Evolutionary conservation across 2,797 vertebrate genomes (phyloP), one percentile per base, ranked within the genome.

Genomic region (Lepus townsendii): DNA sequence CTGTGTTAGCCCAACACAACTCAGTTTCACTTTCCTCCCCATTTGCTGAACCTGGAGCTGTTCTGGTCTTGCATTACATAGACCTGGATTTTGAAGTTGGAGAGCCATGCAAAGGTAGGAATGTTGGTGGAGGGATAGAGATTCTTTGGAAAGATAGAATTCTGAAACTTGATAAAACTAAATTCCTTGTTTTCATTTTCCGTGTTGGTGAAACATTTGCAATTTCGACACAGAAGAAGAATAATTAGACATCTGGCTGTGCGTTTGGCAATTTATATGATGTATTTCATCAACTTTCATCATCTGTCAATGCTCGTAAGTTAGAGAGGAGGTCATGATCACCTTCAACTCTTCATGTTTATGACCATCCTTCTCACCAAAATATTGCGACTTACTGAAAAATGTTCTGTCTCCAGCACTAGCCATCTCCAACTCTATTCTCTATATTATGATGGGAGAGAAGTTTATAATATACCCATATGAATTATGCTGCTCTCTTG

Each of bases 351-450:
- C 27, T 82, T 88, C 62, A 57, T 90, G 63, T 84, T 95, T 94
- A 96, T 63, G 71, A 75, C 10, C 17, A 57, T 50, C 14, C 88
- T 87, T 95, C 92, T 86, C 32, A 90, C 14, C 73, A 82, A 90
- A 95, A 75, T 65, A 92, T 20, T 91, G 27, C 22, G 75, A 79
- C n/a, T 91, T 96, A 68, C 73, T 92, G 16, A 84, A 30, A 89
- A 73, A 82, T 71, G 35, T n/a, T 72, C 89, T 85, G 32, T 13
- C n/a, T 87, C 54, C 54, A 72, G 22, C 24, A 89, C 79, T 63
- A 91, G 35, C 68, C 66, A 79, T 72, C 50, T 71, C 65, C 7
- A 27, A 52, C 7, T 62, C 38, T 32, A 0, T 16, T 68, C 14
- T 72, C 79, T 30, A 50, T 20, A 57, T 5, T 42, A 4, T 16